A percentile compares a stretch with the other conserved stretches of the same genome.
Evolutionary conservation across 2,797 vertebrate species (phyloP).

Genomic region (Tragopan temminckii): DNA sequence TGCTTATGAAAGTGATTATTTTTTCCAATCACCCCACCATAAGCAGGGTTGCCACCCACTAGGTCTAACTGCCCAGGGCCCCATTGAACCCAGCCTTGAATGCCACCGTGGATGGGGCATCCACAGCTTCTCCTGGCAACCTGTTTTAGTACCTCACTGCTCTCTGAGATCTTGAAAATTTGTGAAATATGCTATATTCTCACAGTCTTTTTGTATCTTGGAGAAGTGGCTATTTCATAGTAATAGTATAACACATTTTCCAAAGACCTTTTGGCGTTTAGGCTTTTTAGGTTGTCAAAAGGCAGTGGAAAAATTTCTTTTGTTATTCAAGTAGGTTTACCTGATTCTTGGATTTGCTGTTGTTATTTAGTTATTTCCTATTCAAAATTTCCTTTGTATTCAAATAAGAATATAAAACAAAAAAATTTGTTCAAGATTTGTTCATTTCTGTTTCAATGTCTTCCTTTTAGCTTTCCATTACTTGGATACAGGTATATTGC

Average conservation of each 20-base stretch:
- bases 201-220: not conserved
- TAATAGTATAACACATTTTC: not conserved
- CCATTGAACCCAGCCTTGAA: not conserved
- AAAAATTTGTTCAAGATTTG: constrained; percentile 38
- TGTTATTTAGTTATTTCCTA: not conserved
- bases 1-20: not conserved
- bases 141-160: not conserved
- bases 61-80: not conserved
- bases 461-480: constrained; percentile 88
- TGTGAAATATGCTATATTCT: not conserved
- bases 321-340: not conserved
- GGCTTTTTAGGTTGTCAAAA: not conserved
- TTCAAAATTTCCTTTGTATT: not conserved
- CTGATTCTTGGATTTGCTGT: not conserved
- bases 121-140: too few relatives aligned
- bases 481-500: constrained; percentile 88
- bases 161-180: not conserved
- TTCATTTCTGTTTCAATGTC: constrained; percentile 72
- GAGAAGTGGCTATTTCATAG: not conserved
- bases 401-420: not conserved
- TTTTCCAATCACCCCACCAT: not conserved
- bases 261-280: not conserved
- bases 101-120: not conserved
- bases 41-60: not conserved
- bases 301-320: not conserved